Percentiles rank a stretch among this genome's conserved stretches.
Evolutionary conservation across 2,113 vertebrate species (phyloP).

Genomic region (Tachysurus fulvidraco): DNA sequence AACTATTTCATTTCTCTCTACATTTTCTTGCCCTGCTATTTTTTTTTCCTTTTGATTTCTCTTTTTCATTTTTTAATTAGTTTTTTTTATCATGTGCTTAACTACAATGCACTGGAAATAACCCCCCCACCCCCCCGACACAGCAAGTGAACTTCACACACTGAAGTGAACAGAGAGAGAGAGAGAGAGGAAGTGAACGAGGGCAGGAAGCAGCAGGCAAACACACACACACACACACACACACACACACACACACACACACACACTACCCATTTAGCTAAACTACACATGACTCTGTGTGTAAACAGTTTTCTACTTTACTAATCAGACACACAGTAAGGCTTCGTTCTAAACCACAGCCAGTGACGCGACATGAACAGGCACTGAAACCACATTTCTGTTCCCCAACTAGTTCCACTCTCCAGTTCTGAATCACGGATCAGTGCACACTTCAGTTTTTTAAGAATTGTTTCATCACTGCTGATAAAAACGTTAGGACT

Average conservation of each 20-base stretch:
- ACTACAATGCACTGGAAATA: background rate
- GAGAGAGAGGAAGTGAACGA: conserved; percentile 40
- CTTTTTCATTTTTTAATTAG: background rate
- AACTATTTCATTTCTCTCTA: too few relatives aligned
- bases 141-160: background rate
- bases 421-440: background rate
- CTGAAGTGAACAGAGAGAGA: conserved; percentile 3
- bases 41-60: background rate
- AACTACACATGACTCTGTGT: background rate
- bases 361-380: background rate
- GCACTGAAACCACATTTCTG: background rate
- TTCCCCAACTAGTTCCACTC: background rate
- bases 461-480: background rate
- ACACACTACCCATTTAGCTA: background rate
- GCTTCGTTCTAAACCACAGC: too few relatives aligned
- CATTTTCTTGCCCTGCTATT: background rate
- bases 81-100: background rate
- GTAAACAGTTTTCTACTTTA: background rate
- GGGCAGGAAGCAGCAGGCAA: conserved; percentile 46
- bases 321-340: background rate
- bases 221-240: background rate
- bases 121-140: background rate
- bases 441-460: background rate
- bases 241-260: background rate
- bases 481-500: background rate